Conservation (phyloP, 2,797 vertebrate species). For the Hippoglossus hippoglossus region DNA sequence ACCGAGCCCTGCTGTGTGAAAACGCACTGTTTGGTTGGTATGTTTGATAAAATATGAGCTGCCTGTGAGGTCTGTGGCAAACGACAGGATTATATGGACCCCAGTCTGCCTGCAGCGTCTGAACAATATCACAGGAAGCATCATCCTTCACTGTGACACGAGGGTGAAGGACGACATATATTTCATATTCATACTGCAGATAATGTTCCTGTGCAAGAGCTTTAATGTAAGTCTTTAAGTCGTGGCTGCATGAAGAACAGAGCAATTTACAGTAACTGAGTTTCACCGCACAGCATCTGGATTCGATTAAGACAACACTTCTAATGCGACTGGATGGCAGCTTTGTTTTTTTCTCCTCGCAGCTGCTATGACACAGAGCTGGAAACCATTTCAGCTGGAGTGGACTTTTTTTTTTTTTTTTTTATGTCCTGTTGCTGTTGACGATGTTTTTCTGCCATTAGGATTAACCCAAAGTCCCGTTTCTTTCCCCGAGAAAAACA, state of each 20-base stretch:
- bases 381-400: constrained; percentile 43
- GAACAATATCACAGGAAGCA: constrained; percentile 24
- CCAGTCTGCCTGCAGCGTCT: constrained; percentile 34
- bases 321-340: constrained; percentile 70
- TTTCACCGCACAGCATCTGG: constrained; percentile 73
- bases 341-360: constrained; percentile 56
- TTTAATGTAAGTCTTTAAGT: constrained; percentile 45
- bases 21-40: constrained; percentile 14
- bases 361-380: constrained; percentile 59
- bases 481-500: constrained; percentile 38
- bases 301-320: constrained; percentile 69
- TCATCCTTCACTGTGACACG: constrained; percentile 28
- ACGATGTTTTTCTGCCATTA: constrained; percentile 24
- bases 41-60: constrained; percentile 7
- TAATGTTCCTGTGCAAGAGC: constrained; percentile 36
- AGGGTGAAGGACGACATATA: constrained; percentile 27
- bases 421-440: constrained; percentile 27
- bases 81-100: constrained; percentile 13
- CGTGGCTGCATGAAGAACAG: constrained; percentile 30
- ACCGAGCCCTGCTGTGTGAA: constrained; percentile 6
- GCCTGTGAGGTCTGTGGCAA: constrained; percentile 36
- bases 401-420: constrained; percentile 15
- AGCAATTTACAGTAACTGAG: constrained; percentile 63
- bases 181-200: constrained; percentile 26
- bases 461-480: constrained; percentile 13